Percentiles rank a stretch among this genome's conserved stretches.
Conservation (phyloP, 2,797 vertebrate species). For the Toxotes lorentzi region DNA sequence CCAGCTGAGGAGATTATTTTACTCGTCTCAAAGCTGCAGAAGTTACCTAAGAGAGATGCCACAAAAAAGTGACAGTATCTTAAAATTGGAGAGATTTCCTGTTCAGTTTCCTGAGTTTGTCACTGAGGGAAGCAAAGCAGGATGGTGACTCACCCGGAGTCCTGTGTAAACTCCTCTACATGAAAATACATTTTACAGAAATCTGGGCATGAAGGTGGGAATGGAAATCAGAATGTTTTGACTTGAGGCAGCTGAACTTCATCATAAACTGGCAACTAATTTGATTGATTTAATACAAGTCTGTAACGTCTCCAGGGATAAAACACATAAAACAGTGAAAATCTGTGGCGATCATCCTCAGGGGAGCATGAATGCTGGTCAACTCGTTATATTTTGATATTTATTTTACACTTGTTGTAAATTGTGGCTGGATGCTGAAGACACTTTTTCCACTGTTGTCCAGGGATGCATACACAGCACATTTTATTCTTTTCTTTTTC, state of each 20-base stretch:
- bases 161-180: not conserved
- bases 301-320: not conserved
- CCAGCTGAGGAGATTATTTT: not conserved
- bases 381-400: too few relatives aligned
- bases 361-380: not conserved
- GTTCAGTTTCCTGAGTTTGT: conserved; percentile 8
- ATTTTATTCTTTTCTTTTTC: too few relatives aligned
- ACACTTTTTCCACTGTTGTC: too few relatives aligned
- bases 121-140: not conserved
- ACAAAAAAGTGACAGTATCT: not conserved
- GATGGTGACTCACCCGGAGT: conserved; percentile 9
- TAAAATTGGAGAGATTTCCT: not conserved
- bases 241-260: not conserved
- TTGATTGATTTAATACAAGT: not conserved
- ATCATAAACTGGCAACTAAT: not conserved
- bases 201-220: not conserved
- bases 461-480: too few relatives aligned
- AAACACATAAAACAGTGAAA: too few relatives aligned
- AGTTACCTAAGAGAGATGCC: not conserved
- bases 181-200: not conserved
- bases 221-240: not conserved
- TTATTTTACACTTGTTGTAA: too few relatives aligned
- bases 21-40: not conserved
- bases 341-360: not conserved
- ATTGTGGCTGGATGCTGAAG: too few relatives aligned